Evolutionary conservation across 2,113 vertebrate genomes (phyloP).

Genomic region (Astur gentilis): DNA sequence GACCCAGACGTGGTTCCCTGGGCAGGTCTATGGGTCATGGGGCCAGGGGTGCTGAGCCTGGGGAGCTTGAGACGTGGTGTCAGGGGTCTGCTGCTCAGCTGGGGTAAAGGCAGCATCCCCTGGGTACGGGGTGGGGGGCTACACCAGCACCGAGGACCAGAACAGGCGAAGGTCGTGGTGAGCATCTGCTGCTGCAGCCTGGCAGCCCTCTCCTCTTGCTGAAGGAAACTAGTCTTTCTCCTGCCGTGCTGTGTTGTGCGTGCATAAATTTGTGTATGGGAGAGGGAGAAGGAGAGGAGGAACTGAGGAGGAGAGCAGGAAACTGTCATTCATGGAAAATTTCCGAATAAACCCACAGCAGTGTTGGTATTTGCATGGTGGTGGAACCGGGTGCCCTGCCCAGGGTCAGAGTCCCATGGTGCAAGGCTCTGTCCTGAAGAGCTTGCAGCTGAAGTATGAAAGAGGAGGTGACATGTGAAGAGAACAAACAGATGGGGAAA

Average conservation of each 20-base stretch:
- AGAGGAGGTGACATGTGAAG: background rate
- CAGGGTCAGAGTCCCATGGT: background rate
- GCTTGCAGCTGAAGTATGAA: background rate
- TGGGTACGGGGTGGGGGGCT: accelerated
- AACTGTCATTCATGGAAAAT: background rate
- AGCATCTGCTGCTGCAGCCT: background rate
- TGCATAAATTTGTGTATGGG: background rate
- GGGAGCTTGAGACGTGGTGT: accelerated
- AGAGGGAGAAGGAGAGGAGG: background rate
- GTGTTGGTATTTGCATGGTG: background rate
- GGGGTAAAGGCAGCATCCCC: background rate
- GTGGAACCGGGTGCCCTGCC: background rate
- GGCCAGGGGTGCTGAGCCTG: accelerated
- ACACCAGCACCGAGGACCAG: background rate
- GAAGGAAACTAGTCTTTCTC: background rate
- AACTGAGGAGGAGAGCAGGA: background rate
- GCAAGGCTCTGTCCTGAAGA: background rate
- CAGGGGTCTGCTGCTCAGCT: accelerated
- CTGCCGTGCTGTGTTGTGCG: accelerated
- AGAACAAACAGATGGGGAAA: background rate
- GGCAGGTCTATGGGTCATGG: accelerated
- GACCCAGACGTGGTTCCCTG: accelerated
- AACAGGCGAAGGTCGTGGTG: background rate
- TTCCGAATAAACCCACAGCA: background rate
- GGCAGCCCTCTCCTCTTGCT: background rate